A percentile compares a stretch with the other conserved stretches of the same genome.
These are phyloP conservation scores for Euura saliciscinereae DNA, from an alignment of 1,140 invertebrate species.

Conservation along the genomic window DNA sequence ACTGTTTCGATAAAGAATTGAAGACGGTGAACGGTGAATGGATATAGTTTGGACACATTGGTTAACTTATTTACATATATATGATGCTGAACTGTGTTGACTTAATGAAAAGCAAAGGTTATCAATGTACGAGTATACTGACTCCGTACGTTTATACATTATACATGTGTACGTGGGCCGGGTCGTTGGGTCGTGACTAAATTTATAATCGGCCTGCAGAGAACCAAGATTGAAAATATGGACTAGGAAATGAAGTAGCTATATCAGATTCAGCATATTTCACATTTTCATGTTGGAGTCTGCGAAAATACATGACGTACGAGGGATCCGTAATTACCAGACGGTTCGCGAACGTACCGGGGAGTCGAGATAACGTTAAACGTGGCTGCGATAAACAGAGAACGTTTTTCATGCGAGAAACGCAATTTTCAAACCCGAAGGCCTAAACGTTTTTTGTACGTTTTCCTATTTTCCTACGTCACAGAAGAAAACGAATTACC, in stretches of 20 bases:
- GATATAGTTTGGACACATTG: not conserved
- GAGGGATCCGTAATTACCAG: conserved; percentile 1
- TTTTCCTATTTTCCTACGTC: conserved; percentile 5
- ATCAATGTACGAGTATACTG: not conserved
- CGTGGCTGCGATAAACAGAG: conserved; percentile 1
- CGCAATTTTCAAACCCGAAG: no score
- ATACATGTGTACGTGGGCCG: not conserved
- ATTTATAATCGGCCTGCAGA: not conserved
- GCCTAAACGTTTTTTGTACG: not conserved
- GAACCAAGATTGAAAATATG: not conserved
- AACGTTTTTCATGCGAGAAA: not conserved
- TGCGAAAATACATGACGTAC: not conserved
- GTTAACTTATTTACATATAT: not conserved
- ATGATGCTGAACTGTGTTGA: not conserved
- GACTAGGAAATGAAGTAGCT: not conserved
- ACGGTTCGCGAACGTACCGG: not conserved
- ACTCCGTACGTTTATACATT: no score
- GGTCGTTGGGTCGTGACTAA: not conserved
- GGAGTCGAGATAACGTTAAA: not conserved
- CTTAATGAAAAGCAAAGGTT: not conserved
- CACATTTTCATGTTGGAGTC: not conserved
- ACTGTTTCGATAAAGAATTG: no score
- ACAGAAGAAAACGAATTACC: not conserved
- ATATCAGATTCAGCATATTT: conserved; percentile 5
- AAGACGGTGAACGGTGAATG: no score